Conservation (phyloP, 2,113 vertebrate genomes). For the Elanoides forficatus region DNA sequence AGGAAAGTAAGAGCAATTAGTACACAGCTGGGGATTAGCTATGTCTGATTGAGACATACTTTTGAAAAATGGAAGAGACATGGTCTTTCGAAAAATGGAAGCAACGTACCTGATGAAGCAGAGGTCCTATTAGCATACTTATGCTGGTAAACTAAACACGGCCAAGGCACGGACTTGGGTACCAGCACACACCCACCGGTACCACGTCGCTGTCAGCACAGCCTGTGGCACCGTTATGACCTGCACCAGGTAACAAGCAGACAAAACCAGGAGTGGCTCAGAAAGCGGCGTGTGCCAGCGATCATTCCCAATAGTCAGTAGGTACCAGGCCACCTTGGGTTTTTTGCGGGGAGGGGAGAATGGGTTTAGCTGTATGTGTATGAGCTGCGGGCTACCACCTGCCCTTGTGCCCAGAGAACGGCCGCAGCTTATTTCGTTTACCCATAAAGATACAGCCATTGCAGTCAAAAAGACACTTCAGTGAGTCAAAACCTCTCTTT, state of each 20-base stretch:
- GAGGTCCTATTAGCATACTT: background rate
- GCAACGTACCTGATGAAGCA: background rate
- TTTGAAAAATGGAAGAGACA: background rate
- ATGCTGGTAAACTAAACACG: rapidly evolving
- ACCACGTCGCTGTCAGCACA: rapidly evolving
- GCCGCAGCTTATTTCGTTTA: background rate
- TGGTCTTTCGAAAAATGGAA: background rate
- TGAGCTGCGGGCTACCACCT: background rate
- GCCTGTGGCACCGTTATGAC: background rate
- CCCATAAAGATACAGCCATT: background rate
- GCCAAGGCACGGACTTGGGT: background rate
- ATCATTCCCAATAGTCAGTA: background rate
- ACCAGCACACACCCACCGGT: rapidly evolving
- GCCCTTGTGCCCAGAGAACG: background rate
- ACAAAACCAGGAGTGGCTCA: background rate
- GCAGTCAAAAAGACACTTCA: background rate
- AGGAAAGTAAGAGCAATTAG: background rate
- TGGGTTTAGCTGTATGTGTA: background rate
- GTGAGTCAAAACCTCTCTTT: background rate
- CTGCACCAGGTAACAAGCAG: background rate
- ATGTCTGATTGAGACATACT: background rate
- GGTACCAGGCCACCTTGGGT: rapidly evolving
- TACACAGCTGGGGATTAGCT: background rate
- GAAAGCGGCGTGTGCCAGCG: background rate
- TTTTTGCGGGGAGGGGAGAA: background rate